phyloP scores from a whole-genome alignment of 2,113 vertebrate genomes.

The Maccullochella peelii region DNA sequence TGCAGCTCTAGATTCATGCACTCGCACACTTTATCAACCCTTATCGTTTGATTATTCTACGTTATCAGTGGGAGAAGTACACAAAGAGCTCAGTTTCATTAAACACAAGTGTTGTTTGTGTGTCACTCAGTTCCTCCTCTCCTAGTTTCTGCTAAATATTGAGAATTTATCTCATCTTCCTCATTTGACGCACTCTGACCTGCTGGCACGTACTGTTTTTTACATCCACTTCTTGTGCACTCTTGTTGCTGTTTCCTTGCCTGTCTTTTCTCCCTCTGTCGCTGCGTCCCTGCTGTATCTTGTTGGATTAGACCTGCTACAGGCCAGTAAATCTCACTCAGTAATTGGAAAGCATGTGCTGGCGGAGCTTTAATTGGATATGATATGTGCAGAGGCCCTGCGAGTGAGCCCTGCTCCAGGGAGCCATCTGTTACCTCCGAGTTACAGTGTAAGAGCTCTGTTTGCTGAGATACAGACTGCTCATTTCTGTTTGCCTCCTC shows the following conservation, averaged over 20 bases:
- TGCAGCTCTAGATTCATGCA: not conserved
- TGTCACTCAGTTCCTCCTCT: not conserved
- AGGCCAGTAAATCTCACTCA: slow-evolving; percentile 74
- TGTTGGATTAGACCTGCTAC: slow-evolving; percentile 76
- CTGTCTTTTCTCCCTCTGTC: not conserved
- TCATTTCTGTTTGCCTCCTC: not conserved
- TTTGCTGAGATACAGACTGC: slow-evolving; percentile 33
- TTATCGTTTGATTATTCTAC: not conserved
- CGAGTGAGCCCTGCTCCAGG: slow-evolving; percentile 57
- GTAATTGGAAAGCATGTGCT: slow-evolving; percentile 82
- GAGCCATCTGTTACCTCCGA: slow-evolving; percentile 80
- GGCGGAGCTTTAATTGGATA: slow-evolving; percentile 84
- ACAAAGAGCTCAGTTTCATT: not conserved
- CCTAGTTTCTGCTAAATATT: not conserved
- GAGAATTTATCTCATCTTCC: slow-evolving; percentile 9
- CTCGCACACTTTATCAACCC: not conserved
- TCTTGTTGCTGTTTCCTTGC: slow-evolving; percentile 24
- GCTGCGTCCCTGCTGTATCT: slow-evolving; percentile 38
- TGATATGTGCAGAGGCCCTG: slow-evolving; percentile 75
- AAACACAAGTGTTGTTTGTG: not conserved
- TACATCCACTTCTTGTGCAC: not conserved
- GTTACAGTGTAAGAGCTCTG: slow-evolving; percentile 44
- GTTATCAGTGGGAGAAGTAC: not conserved
- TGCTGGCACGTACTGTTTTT: not conserved
- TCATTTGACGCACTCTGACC: slow-evolving; percentile 5